These are phyloP conservation scores for Enteromius trimaculatus DNA, from an alignment of 2,797 vertebrate genomes.

Conservation along the genomic window DNA sequence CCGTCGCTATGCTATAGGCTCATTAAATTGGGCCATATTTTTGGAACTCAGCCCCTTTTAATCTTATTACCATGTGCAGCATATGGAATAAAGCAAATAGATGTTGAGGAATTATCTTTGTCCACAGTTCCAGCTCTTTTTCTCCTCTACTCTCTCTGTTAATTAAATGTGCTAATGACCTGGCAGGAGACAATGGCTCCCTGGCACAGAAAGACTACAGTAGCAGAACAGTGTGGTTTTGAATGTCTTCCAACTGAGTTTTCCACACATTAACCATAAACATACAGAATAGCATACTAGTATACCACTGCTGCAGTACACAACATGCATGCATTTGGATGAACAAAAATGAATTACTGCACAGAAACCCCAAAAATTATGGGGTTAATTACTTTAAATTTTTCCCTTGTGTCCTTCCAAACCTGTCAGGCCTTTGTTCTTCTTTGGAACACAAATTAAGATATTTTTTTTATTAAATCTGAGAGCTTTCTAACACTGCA, in stretches of 20 bases:
- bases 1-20: neutral
- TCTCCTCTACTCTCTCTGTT: constrained; percentile 44
- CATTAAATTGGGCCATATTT: constrained; percentile 30
- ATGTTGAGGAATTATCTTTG: constrained; percentile 48
- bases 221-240: constrained; percentile 30
- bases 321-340: neutral
- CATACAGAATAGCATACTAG: neutral
- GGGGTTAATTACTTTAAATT: too few species aligned
- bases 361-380: too few species aligned
- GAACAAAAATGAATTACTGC: neutral
- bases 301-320: neutral
- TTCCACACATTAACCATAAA: constrained; percentile 27
- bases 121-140: constrained; percentile 45
- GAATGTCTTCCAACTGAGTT: constrained; percentile 36
- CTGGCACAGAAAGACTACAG: constrained; percentile 28
- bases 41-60: constrained; percentile 39
- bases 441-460: too few species aligned
- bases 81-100: constrained; percentile 53
- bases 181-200: constrained; percentile 41
- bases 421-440: too few species aligned
- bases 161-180: constrained; percentile 58
- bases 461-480: too few species aligned
- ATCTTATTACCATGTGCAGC: constrained; percentile 49
- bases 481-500: too few species aligned
- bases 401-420: too few species aligned